phyloP scores from a whole-genome alignment of 2,113 vertebrate genomes.

The Oreotrochilus melanogaster region DNA sequence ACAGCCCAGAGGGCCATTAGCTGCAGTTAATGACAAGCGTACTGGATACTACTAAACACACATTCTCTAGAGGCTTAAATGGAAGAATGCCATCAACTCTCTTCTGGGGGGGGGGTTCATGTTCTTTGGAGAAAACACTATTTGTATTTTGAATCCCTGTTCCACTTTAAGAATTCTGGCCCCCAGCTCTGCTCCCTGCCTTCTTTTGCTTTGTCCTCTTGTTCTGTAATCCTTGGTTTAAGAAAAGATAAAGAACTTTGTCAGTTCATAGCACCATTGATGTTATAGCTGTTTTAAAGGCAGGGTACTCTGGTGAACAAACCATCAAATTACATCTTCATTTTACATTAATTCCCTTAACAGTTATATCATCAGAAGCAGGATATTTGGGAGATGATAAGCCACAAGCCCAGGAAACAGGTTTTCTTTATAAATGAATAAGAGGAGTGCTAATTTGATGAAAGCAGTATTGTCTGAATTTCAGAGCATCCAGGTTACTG shows the following conservation, averaged over 20 bases:
- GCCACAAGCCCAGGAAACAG: constrained; percentile 21
- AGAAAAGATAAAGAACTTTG: not conserved
- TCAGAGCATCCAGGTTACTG: not conserved
- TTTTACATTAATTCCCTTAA: constrained; percentile 7
- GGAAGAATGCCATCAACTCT: not conserved
- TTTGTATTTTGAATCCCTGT: not conserved
- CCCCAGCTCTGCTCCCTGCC: accelerated
- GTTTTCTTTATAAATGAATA: constrained; percentile 49
- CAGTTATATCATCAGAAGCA: constrained; percentile 22
- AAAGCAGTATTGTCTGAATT: not conserved
- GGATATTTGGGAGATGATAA: not conserved
- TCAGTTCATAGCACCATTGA: not conserved
- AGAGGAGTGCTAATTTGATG: constrained; percentile 38
- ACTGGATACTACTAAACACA: not conserved
- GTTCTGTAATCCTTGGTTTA: not conserved
- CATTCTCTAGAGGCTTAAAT: not conserved
- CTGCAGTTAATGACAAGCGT: not conserved
- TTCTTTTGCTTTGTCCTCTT: not conserved
- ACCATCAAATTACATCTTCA: not conserved
- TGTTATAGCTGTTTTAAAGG: not conserved
- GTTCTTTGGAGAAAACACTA: not conserved
- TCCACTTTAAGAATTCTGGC: not conserved
- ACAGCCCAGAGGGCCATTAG: not conserved
- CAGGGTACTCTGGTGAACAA: not conserved
- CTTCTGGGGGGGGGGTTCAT: accelerated